Percentiles rank a stretch among this genome's conserved stretches.
phyloP scores from a whole-genome alignment of 2,888 invertebrate genomes.

The Drosophila gaucha region DNA sequence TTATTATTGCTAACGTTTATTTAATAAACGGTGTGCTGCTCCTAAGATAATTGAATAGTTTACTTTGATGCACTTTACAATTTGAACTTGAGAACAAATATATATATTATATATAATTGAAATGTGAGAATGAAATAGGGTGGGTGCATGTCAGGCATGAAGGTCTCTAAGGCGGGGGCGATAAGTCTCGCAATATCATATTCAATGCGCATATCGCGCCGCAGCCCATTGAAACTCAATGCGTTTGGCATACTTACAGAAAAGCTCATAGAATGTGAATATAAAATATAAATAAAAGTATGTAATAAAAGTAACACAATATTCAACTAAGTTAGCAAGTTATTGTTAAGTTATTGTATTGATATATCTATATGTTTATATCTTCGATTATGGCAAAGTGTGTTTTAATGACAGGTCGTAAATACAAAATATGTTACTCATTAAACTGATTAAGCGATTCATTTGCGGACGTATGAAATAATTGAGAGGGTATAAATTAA shows the following conservation, averaged over 20 bases:
- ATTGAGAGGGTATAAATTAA: slow-evolving; percentile 45
- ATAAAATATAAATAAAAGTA: background rate
- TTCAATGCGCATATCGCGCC: slow-evolving; percentile 17
- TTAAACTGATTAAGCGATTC: slow-evolving; percentile 69
- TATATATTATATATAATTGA: background rate
- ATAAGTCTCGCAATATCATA: slow-evolving; percentile 13
- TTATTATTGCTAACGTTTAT: slow-evolving; percentile 38
- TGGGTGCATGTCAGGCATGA: slow-evolving; percentile 4
- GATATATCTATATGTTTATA: slow-evolving; percentile 4
- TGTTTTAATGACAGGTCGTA: slow-evolving; percentile 45
- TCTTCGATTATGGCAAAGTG: slow-evolving; percentile 28
- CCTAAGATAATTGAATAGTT: slow-evolving; percentile 36
- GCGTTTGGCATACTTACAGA: slow-evolving; percentile 20
- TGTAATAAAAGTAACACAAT: background rate
- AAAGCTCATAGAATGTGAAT: slow-evolving; percentile 1
- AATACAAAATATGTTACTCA: slow-evolving; percentile 48
- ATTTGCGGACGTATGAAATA: slow-evolving; percentile 48
- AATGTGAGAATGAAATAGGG: slow-evolving; percentile 5
- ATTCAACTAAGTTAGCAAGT: slow-evolving; percentile 37
- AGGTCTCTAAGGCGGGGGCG: slow-evolving; percentile 9
- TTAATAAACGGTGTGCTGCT: slow-evolving; percentile 33
- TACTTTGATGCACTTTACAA: background rate
- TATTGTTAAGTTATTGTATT: too few species aligned
- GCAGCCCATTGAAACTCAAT: slow-evolving; percentile 11
- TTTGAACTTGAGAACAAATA: slow-evolving; percentile 19